Conservation (phyloP, 2,113 vertebrate species). For the Carettochelys insculpta region DNA sequence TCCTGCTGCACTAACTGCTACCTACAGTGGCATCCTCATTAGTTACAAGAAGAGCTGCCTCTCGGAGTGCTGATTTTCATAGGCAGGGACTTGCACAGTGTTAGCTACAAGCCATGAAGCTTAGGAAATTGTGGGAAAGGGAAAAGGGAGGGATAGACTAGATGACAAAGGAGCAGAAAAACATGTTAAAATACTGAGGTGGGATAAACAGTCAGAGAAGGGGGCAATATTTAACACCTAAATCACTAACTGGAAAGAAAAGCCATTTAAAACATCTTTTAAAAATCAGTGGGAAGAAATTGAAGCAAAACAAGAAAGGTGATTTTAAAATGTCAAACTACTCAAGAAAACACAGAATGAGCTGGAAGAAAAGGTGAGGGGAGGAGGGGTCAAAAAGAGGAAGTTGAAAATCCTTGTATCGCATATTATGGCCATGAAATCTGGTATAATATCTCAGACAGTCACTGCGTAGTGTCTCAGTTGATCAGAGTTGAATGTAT, state of each 20-base stretch:
- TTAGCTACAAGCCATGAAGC: background rate
- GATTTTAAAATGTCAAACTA: background rate
- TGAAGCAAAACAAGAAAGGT: background rate
- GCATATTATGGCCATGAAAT: background rate
- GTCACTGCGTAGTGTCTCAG: background rate
- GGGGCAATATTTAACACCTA: background rate
- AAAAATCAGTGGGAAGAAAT: background rate
- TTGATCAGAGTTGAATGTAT: background rate
- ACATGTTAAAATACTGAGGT: background rate
- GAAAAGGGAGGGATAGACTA: background rate
- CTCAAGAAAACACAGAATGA: no score
- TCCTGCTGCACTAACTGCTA: background rate
- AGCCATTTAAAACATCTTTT: no score
- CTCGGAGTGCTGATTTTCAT: background rate
- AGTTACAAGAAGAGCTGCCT: background rate
- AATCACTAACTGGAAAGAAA: background rate
- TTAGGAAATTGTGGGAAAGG: background rate
- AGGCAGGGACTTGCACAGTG: fast-evolving
- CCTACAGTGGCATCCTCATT: background rate
- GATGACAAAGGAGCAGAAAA: background rate
- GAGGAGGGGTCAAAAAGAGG: background rate
- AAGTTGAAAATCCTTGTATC: background rate
- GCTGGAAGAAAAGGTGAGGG: background rate
- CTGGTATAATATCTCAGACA: background rate
- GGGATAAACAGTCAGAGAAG: background rate